Evolutionary conservation across 2,888 invertebrate genomes (phyloP).

Genomic region (Sinodicranocentrus sp.): DNA sequence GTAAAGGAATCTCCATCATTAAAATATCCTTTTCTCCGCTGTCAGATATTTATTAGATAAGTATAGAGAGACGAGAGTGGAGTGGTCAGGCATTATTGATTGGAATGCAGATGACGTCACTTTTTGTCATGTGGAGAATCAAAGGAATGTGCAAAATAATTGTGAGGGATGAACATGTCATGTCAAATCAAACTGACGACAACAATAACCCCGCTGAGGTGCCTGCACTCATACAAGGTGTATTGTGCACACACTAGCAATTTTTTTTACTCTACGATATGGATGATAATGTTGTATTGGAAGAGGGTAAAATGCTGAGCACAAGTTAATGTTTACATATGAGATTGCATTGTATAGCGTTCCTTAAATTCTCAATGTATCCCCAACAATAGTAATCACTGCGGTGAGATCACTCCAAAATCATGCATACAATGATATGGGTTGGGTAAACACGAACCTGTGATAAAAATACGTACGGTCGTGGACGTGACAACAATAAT

Average conservation of each 20-base stretch:
- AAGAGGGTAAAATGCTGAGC: not conserved
- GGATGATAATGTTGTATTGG: too few species aligned
- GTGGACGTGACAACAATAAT: slow-evolving; percentile 59
- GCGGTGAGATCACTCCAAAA: slow-evolving; percentile 60
- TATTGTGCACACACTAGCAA: too few species aligned
- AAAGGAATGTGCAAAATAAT: slow-evolving; percentile 60
- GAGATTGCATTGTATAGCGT: not conserved
- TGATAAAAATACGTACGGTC: slow-evolving; percentile 60
- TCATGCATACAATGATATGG: slow-evolving; percentile 64
- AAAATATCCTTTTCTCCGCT: not conserved
- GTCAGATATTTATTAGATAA: not conserved
- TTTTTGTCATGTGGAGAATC: slow-evolving; percentile 44
- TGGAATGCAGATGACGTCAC: slow-evolving; percentile 59
- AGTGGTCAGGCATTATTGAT: slow-evolving; percentile 12
- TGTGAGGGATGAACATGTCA: slow-evolving; percentile 66
- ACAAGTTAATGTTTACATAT: slow-evolving; percentile 9
- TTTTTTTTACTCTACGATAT: too few species aligned
- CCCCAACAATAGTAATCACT: slow-evolving; percentile 5
- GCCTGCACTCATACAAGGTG: slow-evolving; percentile 37
- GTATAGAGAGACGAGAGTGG: not conserved
- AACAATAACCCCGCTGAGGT: slow-evolving; percentile 60
- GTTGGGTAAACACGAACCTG: slow-evolving; percentile 66
- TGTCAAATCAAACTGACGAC: slow-evolving; percentile 67
- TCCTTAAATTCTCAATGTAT: not conserved
- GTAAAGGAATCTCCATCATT: not conserved